These are phyloP conservation scores for Ceratotherium simum DNA, from an alignment of 2,113 vertebrate species.

Conservation along the genomic window DNA sequence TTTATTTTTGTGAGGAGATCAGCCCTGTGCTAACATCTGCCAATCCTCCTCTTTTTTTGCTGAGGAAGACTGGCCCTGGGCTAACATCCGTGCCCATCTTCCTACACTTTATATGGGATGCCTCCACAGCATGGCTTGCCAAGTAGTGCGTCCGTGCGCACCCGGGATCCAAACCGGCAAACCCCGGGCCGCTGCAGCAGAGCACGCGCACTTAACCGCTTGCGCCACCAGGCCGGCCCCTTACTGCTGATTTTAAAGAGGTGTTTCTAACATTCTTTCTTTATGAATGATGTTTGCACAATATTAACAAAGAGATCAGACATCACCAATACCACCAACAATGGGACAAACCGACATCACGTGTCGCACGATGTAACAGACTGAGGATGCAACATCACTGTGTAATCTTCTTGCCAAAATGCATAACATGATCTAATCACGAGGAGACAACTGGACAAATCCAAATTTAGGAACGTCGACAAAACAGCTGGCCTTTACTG, in stretches of 20 bases:
- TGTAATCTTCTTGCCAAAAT: neutral
- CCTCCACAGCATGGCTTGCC: no score
- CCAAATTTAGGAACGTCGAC: neutral
- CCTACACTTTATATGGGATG: no score
- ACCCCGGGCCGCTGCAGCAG: no score
- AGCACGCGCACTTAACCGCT: no score
- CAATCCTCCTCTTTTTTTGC: no score
- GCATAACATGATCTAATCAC: neutral
- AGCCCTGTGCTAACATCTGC: no score
- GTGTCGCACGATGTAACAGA: neutral
- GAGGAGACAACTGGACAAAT: neutral
- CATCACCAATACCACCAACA: neutral
- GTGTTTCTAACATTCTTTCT: neutral
- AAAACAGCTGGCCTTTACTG: neutral
- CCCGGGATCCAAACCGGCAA: no score
- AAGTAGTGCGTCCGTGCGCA: no score
- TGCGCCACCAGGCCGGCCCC: no score
- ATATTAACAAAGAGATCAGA: conserved; percentile 12
- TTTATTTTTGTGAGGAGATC: no score
- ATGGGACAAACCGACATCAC: neutral
- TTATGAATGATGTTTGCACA: neutral
- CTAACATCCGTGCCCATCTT: no score
- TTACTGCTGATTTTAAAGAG: neutral
- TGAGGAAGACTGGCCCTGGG: no score
- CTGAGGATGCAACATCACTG: neutral